Conservation (phyloP, 2,113 vertebrate species). For the Furnarius figulus region DNA sequence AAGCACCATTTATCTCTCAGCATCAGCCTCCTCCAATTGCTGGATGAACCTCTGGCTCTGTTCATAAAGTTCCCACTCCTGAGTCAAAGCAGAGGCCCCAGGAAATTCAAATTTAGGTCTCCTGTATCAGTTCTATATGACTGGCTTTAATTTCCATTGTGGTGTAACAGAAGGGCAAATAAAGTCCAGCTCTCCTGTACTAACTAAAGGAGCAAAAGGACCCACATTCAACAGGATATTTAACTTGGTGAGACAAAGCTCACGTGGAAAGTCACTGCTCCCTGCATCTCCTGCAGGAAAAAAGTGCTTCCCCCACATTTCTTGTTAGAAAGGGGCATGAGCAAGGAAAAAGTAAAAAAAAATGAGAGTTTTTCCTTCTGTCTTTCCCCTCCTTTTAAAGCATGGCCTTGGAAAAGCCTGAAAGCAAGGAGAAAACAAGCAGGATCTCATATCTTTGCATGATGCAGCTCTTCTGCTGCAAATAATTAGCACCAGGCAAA, state of each 20-base stretch:
- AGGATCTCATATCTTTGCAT: neutral
- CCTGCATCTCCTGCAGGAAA: neutral
- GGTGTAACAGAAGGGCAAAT: neutral
- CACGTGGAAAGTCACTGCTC: neutral
- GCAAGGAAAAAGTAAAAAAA: neutral
- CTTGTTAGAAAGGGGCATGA: neutral
- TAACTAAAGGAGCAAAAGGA: neutral
- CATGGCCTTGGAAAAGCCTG: neutral
- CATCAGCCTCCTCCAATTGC: neutral
- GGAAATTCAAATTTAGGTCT: constrained; percentile 4
- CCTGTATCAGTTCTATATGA: neutral
- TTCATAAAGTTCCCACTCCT: neutral
- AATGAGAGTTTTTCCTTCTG: neutral
- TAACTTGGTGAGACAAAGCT: neutral
- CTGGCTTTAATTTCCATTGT: neutral
- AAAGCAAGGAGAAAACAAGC: neutral
- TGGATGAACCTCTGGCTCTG: neutral
- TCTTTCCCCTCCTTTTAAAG: neutral
- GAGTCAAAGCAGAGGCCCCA: neutral
- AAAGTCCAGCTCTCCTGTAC: neutral
- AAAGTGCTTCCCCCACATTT: neutral
- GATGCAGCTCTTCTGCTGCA: constrained; percentile 9
- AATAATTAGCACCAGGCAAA: constrained; percentile 50
- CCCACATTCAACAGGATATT: neutral
- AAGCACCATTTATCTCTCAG: neutral